Base-by-base conservation (phyloP, 2,888 invertebrate species). In the Diplolepis rosae region DNA sequence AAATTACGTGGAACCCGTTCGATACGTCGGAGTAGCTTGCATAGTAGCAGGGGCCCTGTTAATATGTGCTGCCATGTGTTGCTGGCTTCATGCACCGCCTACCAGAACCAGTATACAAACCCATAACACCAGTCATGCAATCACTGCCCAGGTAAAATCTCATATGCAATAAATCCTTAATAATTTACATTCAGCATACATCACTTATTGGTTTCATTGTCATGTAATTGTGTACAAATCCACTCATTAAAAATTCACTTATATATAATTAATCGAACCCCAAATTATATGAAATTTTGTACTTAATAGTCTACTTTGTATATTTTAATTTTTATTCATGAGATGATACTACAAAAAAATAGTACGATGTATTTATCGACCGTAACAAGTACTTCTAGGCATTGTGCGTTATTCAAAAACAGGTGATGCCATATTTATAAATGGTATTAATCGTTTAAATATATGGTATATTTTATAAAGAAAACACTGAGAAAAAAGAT, bases 11-110 rank as follows among this genome's bases (percentile, higher is more conserved):
- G 93, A 93, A 87, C 93, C 93, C 5, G 92, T 93, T 77, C 90
- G 93, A 84, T 94, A 94, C 87, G 92, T 94, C 79, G 94, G 94
- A 76, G 93, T 94, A 71, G 93, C 93, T 27, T 93, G 93, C 89
- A 93, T 94, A 79, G 92, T 93, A n/a, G 93, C 93, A 18, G 94
- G 94, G 35, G 93, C 93, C 1, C 90, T 94, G 77, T 92, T 94
- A 82, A 93, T 94, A 82, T 93, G 93, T 84, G 92, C 93, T 27
- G 93, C 93, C 69, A 93, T 94, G 93, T 94, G 93, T 87, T 93
- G 93, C 88, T 94, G 94, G 94, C 90, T 93, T 80, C 92, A 88
- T 76, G 84, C 88, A 70, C 87, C 88, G 24, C 87, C 88, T 76
- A 82, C 84, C 52, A 81, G 86, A 73, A 78, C 87, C 56, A 83